A percentile compares a stretch with the other conserved stretches of the same genome.
Evolutionary conservation across 1,140 invertebrate species (phyloP).

Genomic region (Nomia melanderi): DNA sequence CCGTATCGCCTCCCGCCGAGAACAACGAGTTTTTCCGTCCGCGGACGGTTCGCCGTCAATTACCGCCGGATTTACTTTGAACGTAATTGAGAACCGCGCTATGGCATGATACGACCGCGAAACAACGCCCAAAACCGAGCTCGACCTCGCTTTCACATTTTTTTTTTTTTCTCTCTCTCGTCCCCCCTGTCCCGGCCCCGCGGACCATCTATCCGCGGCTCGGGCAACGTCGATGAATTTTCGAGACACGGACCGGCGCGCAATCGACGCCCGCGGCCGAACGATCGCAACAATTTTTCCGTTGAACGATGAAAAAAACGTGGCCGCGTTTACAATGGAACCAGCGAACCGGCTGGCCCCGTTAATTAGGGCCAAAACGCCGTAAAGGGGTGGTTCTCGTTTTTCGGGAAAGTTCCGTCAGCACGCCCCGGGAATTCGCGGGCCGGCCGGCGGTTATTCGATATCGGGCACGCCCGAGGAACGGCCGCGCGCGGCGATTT

Average conservation of each 20-base stretch:
- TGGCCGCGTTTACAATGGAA: neutral
- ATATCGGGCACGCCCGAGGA: no score
- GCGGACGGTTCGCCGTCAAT: slow-evolving; percentile 17
- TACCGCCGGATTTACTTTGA: slow-evolving; percentile 40
- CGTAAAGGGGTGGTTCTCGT: neutral
- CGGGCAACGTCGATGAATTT: neutral
- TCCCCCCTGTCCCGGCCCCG: no score
- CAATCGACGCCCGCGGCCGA: neutral
- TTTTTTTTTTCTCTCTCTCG: neutral
- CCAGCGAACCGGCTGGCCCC: neutral
- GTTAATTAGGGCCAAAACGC: slow-evolving; percentile 14
- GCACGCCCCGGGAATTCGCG: no score
- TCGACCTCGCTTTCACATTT: neutral
- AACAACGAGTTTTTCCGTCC: slow-evolving; percentile 26
- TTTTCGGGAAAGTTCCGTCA: neutral
- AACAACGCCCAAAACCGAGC: slow-evolving; percentile 4
- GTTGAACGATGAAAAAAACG: slow-evolving; percentile 3
- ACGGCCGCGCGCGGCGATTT: no score
- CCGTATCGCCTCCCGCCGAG: slow-evolving; percentile 39
- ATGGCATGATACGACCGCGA: slow-evolving; percentile 19
- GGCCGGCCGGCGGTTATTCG: no score
- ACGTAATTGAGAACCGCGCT: slow-evolving; percentile 23
- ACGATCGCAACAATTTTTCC: slow-evolving; percentile 14
- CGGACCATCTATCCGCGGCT: no score
- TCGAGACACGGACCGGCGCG: neutral